These are phyloP conservation scores for Oscheius sp. DNA, from an alignment of 2,888 invertebrate genomes.

Conservation along the genomic window DNA sequence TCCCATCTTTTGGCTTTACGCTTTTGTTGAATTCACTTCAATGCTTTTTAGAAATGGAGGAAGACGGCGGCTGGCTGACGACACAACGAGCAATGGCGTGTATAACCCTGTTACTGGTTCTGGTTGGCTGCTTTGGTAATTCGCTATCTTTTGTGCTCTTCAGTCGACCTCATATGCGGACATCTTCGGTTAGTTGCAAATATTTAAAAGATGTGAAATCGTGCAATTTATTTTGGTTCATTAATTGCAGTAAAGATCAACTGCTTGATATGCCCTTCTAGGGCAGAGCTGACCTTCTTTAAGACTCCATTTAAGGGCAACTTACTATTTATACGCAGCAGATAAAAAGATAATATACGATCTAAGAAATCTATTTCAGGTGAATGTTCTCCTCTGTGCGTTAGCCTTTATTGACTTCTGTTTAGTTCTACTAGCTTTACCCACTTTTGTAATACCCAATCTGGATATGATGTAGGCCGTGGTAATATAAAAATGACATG, in stretches of 20 bases:
- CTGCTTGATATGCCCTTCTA: background rate
- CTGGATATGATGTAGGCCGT: slow-evolving; percentile 58
- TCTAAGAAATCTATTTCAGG: slow-evolving; percentile 36
- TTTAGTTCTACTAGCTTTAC: slow-evolving; percentile 65
- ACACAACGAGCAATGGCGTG: slow-evolving; percentile 64
- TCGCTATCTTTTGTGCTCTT: slow-evolving; percentile 62
- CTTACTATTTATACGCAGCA: no score
- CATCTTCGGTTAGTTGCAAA: slow-evolving; percentile 56
- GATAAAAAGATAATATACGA: background rate
- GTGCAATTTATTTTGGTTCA: no score
- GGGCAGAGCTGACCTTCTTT: no score
- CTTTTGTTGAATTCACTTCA: background rate
- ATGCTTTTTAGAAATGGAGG: slow-evolving; percentile 18
- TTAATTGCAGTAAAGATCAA: no score
- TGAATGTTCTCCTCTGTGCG: slow-evolving; percentile 67
- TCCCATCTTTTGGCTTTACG: background rate
- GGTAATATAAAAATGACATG: background rate
- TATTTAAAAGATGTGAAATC: no score
- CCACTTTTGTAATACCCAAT: slow-evolving; percentile 69
- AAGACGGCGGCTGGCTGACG: slow-evolving; percentile 33
- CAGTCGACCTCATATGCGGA: slow-evolving; percentile 63
- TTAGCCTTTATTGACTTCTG: slow-evolving; percentile 67
- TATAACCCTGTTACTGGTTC: slow-evolving; percentile 60
- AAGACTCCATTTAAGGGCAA: no score
- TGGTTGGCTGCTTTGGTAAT: slow-evolving; percentile 65